Percentiles rank a stretch among this genome's conserved stretches.
Conservation (phyloP, 2,797 vertebrate species). For the Decapterus maruadsi region DNA sequence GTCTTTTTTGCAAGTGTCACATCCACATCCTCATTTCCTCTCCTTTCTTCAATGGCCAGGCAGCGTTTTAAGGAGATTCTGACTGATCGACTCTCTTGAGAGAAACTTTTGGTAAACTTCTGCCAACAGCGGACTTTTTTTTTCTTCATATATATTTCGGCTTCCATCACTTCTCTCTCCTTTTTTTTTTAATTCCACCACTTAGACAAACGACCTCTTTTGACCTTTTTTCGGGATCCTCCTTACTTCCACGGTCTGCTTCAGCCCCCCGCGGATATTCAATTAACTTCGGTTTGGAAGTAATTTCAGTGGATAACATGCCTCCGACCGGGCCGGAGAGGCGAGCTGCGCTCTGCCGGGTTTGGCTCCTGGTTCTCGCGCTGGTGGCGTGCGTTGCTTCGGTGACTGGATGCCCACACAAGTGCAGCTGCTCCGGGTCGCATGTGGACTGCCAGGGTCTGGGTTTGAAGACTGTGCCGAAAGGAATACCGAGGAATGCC, state of each 20-base stretch:
- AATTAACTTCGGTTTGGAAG: slow-evolving; percentile 39
- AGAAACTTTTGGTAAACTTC: slow-evolving; percentile 68
- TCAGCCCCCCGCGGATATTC: slow-evolving; percentile 42
- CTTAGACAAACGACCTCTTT: slow-evolving; percentile 17
- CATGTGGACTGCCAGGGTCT: slow-evolving; percentile 98
- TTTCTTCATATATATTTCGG: slow-evolving; percentile 5
- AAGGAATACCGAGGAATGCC: slow-evolving; percentile 94
- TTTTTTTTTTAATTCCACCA: neutral
- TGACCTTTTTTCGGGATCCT: slow-evolving; percentile 35
- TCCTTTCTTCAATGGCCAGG: slow-evolving; percentile 56
- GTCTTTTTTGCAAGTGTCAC: slow-evolving; percentile 11
- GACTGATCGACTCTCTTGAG: slow-evolving; percentile 34
- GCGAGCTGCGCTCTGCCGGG: slow-evolving; percentile 70
- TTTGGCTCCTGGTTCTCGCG: slow-evolving; percentile 70
- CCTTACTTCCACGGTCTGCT: slow-evolving; percentile 2
- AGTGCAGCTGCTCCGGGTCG: slow-evolving; percentile 96
- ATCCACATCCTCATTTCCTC: slow-evolving; percentile 3
- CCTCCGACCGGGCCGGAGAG: slow-evolving; percentile 65
- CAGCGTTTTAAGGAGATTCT: slow-evolving; percentile 53
- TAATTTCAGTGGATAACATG: slow-evolving; percentile 77
- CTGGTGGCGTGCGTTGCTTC: slow-evolving; percentile 75
- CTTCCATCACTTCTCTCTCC: slow-evolving; percentile 10
- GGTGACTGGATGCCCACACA: slow-evolving; percentile 92
- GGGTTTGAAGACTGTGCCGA: slow-evolving; percentile 91
- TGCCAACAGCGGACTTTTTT: slow-evolving; percentile 39